Evolutionary conservation across 2,888 invertebrate species (phyloP), one percentile per base, ranked within the genome.

Genomic region (Caenorhabditis angaria): DNA sequence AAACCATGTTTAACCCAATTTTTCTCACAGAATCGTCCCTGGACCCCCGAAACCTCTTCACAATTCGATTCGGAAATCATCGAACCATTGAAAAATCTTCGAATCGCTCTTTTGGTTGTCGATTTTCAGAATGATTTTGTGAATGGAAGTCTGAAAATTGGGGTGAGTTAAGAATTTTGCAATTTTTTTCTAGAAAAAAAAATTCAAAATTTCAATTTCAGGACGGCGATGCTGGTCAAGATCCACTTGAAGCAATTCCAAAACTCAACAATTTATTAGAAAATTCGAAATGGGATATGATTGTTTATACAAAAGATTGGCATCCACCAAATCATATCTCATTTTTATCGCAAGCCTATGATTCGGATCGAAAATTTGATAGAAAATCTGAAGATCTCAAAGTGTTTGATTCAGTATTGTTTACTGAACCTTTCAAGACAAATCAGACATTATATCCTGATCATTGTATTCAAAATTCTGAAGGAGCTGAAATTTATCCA

Each of bases 101-200:
- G 75, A 32, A 73, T 81, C 57, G 95, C 93, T 28, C 92, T 97
- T 88, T 90, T 97, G 76, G 92, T 97, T 74, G 94, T 97, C 76
- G 97, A 97, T 89, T 95, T 97, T 27, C 97, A 97, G 90, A 97
- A 97, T 89, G 97, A 97, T 90, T 97, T 97, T 90, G 95, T 97
- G 88, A 92, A 92, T 65, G 97, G 97, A 58, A 93, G 94, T 3
- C 91, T 97, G 83, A 93, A 95, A 88, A 93, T 97, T 88, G 54
- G 27, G 50, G 50, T 50, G 24, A 77, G 41, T 59, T 84, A n/a
- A 48, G 48, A 48, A 18, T 48, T 48, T 48, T n/a, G 14, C n/a
- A n/a, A n/a, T n/a, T n/a, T n/a, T n/a, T n/a, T n/a, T n/a, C n/a
- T n/a, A n/a, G n/a, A n/a, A n/a, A n/a, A n/a, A n/a, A n/a, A n/a